Evolutionary conservation across 2,113 vertebrate species (phyloP).

Genomic region (Anseranas semipalmata): DNA sequence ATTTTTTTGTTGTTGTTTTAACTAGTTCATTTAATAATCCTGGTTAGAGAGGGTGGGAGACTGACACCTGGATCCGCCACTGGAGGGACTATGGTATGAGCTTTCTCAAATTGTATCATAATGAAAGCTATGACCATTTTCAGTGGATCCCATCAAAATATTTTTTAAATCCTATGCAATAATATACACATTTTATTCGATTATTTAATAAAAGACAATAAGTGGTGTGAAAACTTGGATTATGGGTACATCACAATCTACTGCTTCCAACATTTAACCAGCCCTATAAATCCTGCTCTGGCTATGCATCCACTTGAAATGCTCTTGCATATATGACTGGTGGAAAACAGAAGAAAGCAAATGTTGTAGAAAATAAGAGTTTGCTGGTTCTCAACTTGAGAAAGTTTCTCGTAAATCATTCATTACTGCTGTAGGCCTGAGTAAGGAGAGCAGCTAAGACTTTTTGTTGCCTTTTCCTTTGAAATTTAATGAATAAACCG

Average conservation of each 20-base stretch:
- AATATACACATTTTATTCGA: neutral
- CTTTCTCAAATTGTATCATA: neutral
- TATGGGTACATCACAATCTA: neutral
- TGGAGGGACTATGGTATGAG: neutral
- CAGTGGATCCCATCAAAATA: neutral
- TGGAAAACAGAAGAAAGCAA: neutral
- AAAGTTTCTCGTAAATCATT: constrained; percentile 4
- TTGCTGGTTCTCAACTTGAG: neutral
- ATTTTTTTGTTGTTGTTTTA: neutral
- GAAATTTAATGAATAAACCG: constrained; percentile 44
- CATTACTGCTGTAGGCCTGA: neutral
- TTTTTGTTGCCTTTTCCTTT: constrained; percentile 30
- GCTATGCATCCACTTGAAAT: neutral
- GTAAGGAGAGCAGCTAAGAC: neutral
- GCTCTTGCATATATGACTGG: neutral
- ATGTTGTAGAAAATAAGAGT: neutral
- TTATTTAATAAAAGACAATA: neutral
- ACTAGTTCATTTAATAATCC: neutral
- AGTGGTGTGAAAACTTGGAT: neutral
- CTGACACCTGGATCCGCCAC: neutral
- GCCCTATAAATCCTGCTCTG: neutral
- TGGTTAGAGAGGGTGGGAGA: neutral
- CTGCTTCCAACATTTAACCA: neutral
- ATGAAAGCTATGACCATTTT: neutral
- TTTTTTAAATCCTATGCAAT: neutral